Percentiles rank a stretch among this genome's conserved stretches.
These are phyloP conservation scores for Rhyacophila evoluta DNA, from an alignment of 2,888 invertebrate genomes.

Conservation along the genomic window DNA sequence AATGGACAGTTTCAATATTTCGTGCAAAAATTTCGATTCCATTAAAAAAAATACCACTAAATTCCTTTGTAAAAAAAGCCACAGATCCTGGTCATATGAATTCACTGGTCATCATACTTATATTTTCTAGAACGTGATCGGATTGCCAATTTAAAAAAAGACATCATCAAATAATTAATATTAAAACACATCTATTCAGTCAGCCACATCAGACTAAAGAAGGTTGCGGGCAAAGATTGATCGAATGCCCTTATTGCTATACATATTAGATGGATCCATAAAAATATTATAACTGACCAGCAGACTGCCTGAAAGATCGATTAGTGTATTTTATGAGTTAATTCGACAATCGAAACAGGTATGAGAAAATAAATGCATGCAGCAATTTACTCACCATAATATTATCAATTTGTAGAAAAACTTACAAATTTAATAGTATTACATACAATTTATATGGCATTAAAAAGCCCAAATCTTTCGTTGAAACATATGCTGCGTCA, in stretches of 20 bases:
- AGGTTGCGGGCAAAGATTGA: too few species aligned
- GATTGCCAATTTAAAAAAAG: background rate
- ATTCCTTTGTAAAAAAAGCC: background rate
- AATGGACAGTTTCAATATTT: constrained; percentile 19
- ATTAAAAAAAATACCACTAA: constrained; percentile 16
- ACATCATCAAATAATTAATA: too few species aligned
- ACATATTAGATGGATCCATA: too few species aligned
- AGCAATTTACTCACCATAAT: background rate
- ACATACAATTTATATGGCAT: constrained; percentile 8
- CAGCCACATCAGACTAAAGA: too few species aligned
- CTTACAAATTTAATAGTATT: background rate
- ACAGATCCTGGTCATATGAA: background rate
- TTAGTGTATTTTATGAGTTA: background rate
- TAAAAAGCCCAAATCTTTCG: background rate
- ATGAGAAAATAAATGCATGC: background rate
- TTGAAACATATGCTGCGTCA: constrained; percentile 12
- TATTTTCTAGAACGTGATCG: background rate
- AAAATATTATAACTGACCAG: too few species aligned
- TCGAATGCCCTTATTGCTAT: too few species aligned
- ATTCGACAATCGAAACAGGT: background rate
- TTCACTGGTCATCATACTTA: background rate
- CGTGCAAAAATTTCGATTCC: constrained; percentile 27
- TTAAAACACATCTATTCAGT: too few species aligned
- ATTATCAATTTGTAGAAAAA: constrained; percentile 11
- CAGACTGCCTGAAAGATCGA: too few species aligned